These are phyloP conservation scores for Pandion haliaetus DNA, from an alignment of 2,113 vertebrate genomes.

Conservation along the genomic window DNA sequence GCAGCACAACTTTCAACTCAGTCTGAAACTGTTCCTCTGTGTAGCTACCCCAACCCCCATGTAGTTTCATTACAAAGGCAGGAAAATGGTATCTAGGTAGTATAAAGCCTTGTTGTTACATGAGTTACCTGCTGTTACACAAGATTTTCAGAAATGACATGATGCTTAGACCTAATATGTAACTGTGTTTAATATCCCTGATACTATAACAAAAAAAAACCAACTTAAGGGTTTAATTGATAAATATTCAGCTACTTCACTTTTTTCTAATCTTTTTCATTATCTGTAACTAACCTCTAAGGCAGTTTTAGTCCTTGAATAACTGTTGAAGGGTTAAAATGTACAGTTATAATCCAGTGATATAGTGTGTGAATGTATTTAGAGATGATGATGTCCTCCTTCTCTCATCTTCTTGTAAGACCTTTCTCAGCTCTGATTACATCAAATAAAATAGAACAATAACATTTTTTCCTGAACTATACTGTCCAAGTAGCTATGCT, in stretches of 20 bases:
- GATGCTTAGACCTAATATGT: background rate
- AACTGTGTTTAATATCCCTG: background rate
- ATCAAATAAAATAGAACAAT: background rate
- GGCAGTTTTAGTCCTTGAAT: background rate
- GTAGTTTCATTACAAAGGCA: background rate
- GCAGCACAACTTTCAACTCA: background rate
- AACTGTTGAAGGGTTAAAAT: background rate
- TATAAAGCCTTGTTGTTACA: background rate
- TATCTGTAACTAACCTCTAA: background rate
- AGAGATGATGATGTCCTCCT: background rate
- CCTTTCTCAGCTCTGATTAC: background rate
- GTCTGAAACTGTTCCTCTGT: background rate
- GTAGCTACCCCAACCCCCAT: background rate
- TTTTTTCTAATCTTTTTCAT: background rate
- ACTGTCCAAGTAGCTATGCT: background rate
- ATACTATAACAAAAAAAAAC: background rate
- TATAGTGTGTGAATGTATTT: background rate
- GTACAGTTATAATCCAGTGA: background rate
- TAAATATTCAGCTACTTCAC: background rate
- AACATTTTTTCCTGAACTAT: background rate
- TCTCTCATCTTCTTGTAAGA: background rate
- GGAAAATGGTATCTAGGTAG: background rate
- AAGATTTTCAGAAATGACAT: background rate
- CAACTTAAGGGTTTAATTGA: background rate
- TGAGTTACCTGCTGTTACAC: background rate